These are phyloP conservation scores for Resseliella maxima DNA, from an alignment of 2,888 invertebrate genomes.

Conservation along the genomic window DNA sequence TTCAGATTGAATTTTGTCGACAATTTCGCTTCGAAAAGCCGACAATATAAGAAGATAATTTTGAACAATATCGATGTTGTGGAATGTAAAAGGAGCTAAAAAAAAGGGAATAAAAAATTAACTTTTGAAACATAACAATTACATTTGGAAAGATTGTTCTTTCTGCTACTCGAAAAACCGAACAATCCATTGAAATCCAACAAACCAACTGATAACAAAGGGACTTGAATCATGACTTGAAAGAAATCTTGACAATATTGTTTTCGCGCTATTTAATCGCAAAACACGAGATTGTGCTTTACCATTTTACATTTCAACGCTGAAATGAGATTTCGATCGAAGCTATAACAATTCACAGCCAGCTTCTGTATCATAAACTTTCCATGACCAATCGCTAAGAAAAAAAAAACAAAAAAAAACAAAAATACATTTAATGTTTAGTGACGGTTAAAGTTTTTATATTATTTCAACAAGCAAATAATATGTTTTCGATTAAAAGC, in stretches of 20 bases:
- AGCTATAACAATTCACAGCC: background rate
- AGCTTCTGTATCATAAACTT: conserved; percentile 34
- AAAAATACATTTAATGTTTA: background rate
- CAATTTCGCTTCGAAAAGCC: background rate
- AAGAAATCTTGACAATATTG: conserved; percentile 27
- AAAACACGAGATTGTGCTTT: conserved; percentile 21
- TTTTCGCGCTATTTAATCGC: conserved; percentile 41
- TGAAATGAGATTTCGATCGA: background rate
- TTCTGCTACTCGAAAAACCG: background rate
- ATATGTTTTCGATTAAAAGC: conserved; percentile 52
- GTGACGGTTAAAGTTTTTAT: conserved; percentile 12
- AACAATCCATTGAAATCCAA: background rate
- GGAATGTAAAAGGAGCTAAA: background rate
- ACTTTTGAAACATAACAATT: conserved; percentile 45
- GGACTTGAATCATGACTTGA: too few species aligned
- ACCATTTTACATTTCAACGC: background rate
- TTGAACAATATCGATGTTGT: background rate
- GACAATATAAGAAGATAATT: background rate
- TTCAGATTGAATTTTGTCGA: background rate
- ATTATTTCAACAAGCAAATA: conserved; percentile 34
- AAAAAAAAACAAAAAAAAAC: background rate
- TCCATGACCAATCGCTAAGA: background rate
- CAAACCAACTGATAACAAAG: background rate
- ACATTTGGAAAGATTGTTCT: conserved; percentile 34
- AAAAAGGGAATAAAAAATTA: background rate